phyloP scores from a whole-genome alignment of 2,113 vertebrate species.

The Spea bombifrons region DNA sequence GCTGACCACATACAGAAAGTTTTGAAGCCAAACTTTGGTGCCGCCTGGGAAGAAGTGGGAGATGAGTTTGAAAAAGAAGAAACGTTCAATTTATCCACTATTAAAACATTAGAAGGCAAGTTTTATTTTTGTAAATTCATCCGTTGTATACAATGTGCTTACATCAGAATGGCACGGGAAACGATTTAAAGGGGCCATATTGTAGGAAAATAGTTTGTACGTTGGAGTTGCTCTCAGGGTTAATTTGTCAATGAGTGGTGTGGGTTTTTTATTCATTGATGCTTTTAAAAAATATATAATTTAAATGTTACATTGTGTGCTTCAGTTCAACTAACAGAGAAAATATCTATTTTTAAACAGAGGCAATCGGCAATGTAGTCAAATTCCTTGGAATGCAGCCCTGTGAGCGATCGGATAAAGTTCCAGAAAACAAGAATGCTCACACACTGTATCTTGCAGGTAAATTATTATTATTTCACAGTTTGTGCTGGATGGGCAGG shows the following conservation, averaged over 20 bases:
- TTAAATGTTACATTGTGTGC: too few relatives aligned
- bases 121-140: background rate
- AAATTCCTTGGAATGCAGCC: conserved; percentile 79
- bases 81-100: conserved; percentile 73
- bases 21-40: conserved; percentile 75
- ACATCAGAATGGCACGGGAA: too few relatives aligned
- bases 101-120: conserved; percentile 76
- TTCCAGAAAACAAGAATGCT: conserved; percentile 76
- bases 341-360: conserved; percentile 53
- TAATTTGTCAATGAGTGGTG: too few relatives aligned
- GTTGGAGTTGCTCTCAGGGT: too few relatives aligned
- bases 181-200: too few relatives aligned
- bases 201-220: background rate
- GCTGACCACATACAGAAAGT: conserved; percentile 78
- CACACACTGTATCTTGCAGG: conserved; percentile 73
- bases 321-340: too few relatives aligned
- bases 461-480: conserved; percentile 50
- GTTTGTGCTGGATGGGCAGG: too few relatives aligned
- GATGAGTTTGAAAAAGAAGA: conserved; percentile 77
- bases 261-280: too few relatives aligned
- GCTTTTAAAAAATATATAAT: too few relatives aligned
- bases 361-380: conserved; percentile 76
- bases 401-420: conserved; percentile 76
- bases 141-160: too few relatives aligned
- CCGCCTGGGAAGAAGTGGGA: conserved; percentile 78